These are phyloP conservation scores for Megastigmus dorsalis DNA, from an alignment of 2,888 invertebrate genomes.

Conservation along the genomic window DNA sequence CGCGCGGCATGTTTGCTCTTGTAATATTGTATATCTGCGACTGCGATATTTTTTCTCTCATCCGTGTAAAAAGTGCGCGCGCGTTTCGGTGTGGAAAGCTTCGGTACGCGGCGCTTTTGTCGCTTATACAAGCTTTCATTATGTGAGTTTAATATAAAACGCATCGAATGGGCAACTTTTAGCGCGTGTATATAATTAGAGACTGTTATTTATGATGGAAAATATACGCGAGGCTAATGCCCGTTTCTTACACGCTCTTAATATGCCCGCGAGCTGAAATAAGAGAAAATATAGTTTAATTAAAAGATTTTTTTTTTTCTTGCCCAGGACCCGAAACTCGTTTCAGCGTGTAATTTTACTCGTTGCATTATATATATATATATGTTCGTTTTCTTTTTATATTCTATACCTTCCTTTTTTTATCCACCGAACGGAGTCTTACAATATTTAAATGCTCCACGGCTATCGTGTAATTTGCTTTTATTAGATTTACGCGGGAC, in stretches of 20 bases:
- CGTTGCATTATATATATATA: background rate
- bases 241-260: no score
- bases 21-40: conserved; percentile 3
- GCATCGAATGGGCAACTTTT: no score
- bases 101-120: no score
- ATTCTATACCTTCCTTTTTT: conserved; percentile 2
- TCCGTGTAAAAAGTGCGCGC: no score
- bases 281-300: conserved; percentile 28
- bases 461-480: conserved; percentile 41
- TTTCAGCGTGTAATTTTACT: conserved; percentile 21
- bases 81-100: no score
- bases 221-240: no score
- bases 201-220: no score
- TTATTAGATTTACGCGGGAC: conserved; percentile 40
- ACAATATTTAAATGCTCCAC: conserved; percentile 4
- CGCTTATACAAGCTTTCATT: no score
- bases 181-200: no score
- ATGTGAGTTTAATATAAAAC: no score
- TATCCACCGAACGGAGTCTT: background rate
- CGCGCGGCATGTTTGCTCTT: conserved; percentile 24
- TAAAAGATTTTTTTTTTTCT: conserved; percentile 6
- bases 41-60: conserved; percentile 36
- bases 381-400: background rate
- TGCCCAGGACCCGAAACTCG: background rate
- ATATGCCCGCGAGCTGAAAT: background rate